Percentiles rank a stretch among this genome's conserved stretches.
Conservation (phyloP, 2,113 vertebrate species). For the Chitala chitala region DNA sequence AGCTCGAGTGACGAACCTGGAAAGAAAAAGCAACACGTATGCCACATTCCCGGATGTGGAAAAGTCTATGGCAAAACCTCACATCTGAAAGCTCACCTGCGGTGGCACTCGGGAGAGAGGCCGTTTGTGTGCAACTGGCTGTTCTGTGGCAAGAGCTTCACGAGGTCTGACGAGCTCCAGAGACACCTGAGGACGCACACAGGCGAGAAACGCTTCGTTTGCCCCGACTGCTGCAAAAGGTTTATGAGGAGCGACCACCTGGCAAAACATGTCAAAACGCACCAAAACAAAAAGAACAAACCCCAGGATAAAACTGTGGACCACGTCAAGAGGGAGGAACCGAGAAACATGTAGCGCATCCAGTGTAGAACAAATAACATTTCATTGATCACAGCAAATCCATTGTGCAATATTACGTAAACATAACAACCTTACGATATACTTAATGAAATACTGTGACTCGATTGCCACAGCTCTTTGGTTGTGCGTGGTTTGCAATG, state of each 20-base stretch:
- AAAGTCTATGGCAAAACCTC: conserved; percentile 98
- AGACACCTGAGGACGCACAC: conserved; percentile 95
- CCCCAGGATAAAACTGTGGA: conserved; percentile 69
- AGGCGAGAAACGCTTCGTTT: conserved; percentile 89
- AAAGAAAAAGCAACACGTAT: conserved; percentile 94
- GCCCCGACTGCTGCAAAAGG: conserved; percentile 87
- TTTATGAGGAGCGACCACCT: conserved; percentile 98
- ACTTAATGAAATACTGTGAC: background rate
- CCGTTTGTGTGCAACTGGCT: conserved; percentile 97
- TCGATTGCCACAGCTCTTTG: background rate
- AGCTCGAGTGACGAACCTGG: conserved; percentile 85
- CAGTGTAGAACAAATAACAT: conserved; percentile 24
- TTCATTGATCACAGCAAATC: conserved; percentile 18
- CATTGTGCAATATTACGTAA: conserved; percentile 53
- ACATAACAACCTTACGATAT: background rate
- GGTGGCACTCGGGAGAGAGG: conserved; percentile 95
- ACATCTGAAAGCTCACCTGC: conserved; percentile 93
- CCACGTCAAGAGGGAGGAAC: conserved; percentile 83
- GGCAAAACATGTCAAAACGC: conserved; percentile 92
- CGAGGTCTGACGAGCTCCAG: conserved; percentile 89
- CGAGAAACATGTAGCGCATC: conserved; percentile 60
- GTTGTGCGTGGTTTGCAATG: background rate
- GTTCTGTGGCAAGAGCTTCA: conserved; percentile 93
- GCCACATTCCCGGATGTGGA: conserved; percentile 92
- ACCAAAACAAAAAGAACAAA: conserved; percentile 92